phyloP scores from a whole-genome alignment of 2,113 vertebrate genomes.

The Brachyhypopomus gauderio region DNA sequence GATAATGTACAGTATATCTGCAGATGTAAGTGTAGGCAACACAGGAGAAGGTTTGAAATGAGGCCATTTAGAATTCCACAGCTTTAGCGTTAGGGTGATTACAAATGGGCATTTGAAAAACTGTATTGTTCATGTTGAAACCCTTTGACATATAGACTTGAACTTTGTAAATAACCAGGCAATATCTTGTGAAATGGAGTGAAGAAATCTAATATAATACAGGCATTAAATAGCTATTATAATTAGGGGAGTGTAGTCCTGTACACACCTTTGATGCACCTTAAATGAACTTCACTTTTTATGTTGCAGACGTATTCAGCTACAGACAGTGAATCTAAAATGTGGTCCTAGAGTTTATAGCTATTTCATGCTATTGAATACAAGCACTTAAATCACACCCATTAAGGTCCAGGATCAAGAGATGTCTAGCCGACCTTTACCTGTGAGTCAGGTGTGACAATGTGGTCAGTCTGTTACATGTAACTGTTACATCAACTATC shows the following conservation, averaged over 20 bases:
- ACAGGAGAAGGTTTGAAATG: neutral
- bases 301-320: too few species aligned
- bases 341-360: neutral
- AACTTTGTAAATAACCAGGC: constrained; percentile 67
- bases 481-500: too few species aligned
- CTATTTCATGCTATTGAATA: neutral
- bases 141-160: constrained; percentile 68
- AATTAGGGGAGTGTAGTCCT: constrained; percentile 42
- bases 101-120: constrained; percentile 21
- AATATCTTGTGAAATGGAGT: constrained; percentile 35
- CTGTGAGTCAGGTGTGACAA: too few species aligned
- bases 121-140: constrained; percentile 53
- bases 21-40: neutral
- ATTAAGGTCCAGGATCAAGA: too few species aligned
- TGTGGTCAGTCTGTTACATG: too few species aligned
- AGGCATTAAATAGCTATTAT: constrained; percentile 36
- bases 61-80: neutral
- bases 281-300: constrained; percentile 26
- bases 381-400: neutral
- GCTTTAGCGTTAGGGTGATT: neutral
- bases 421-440: too few species aligned
- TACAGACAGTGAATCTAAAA: too few species aligned
- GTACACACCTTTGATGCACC: constrained; percentile 44
- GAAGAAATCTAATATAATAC: constrained; percentile 39
- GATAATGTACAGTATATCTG: constrained; percentile 1